Evolutionary conservation across 1,140 invertebrate species (phyloP).

Genomic region (Neodiprion fabricii): DNA sequence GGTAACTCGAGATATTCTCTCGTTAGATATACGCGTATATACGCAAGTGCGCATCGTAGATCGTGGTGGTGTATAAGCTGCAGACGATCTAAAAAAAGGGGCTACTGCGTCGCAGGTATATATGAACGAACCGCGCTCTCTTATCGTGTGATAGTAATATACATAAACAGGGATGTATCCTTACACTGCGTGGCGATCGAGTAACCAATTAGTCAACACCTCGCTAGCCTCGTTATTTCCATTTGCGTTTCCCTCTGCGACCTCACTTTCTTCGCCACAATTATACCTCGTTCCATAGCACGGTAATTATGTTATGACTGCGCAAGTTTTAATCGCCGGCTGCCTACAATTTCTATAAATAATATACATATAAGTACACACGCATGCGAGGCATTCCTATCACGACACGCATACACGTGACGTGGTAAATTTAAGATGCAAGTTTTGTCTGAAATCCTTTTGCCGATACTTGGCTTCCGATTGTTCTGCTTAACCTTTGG

Average conservation of each 20-base stretch:
- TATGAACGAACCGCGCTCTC: neutral
- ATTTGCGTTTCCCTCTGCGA: neutral
- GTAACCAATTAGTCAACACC: neutral
- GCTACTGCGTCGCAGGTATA: neutral
- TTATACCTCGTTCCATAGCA: neutral
- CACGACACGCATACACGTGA: no score
- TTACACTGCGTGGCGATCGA: neutral
- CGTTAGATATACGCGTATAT: no score
- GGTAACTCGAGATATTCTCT: no score
- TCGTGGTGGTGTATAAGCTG: neutral
- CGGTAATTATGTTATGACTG: neutral
- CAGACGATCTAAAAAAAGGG: neutral
- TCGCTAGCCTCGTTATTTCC: neutral
- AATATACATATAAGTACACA: no score
- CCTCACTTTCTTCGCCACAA: neutral
- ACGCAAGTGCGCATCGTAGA: no score
- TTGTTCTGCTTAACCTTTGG: no score
- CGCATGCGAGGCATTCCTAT: no score
- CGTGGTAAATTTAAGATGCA: no score
- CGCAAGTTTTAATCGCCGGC: neutral
- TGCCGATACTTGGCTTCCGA: no score
- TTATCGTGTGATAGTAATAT: neutral
- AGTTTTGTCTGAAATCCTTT: no score
- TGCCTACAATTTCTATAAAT: neutral
- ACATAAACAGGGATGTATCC: no score